Evolutionary conservation across 2,113 vertebrate species (phyloP).

Genomic region (Melozone crissalis): DNA sequence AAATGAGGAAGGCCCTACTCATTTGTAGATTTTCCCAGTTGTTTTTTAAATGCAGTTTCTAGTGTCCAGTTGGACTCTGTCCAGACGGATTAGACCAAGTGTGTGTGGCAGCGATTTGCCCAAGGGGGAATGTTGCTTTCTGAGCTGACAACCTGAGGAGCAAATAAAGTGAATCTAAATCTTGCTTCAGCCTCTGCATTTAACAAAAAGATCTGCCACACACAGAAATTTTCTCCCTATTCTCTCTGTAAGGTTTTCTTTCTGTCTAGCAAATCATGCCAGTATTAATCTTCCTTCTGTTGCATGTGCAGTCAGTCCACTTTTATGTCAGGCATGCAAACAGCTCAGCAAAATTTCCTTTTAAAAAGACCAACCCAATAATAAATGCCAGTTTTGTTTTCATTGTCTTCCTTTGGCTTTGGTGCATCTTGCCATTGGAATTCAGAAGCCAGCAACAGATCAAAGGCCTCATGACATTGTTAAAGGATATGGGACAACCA

Average conservation of each 20-base stretch:
- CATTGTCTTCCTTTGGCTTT: background rate
- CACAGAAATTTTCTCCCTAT: background rate
- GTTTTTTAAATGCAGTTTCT: background rate
- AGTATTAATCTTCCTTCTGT: background rate
- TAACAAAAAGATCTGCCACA: background rate
- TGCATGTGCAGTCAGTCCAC: background rate
- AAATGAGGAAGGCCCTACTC: background rate
- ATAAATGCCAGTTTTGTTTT: conserved; percentile 6
- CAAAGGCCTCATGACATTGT: conserved; percentile 21
- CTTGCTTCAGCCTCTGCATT: background rate
- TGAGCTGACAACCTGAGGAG: background rate
- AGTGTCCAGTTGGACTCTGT: background rate
- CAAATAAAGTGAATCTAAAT: background rate
- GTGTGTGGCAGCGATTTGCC: background rate
- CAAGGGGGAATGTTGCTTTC: background rate
- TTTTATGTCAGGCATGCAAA: background rate
- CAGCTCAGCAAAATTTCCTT: background rate
- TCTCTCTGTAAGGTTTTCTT: background rate
- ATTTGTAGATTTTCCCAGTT: background rate
- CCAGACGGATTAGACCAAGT: background rate
- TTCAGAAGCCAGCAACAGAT: conserved; percentile 16
- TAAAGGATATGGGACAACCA: background rate
- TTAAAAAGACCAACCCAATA: background rate
- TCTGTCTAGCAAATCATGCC: background rate
- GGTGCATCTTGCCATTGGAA: background rate